Evolutionary conservation across 2,113 vertebrate genomes (phyloP), one percentile per base, ranked within the genome.

Genomic region (Pipa parva): DNA sequence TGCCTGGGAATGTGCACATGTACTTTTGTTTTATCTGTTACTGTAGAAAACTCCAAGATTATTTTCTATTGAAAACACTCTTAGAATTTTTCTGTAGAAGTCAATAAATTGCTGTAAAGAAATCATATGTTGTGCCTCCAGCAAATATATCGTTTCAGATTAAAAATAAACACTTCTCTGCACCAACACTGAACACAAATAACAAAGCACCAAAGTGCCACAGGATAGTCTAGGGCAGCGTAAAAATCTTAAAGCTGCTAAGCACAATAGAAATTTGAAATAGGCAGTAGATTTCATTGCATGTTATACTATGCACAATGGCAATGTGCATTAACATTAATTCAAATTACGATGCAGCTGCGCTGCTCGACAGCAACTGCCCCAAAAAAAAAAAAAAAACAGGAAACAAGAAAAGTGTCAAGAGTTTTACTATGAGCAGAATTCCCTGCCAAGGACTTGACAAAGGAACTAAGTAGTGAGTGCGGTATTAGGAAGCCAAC

Each of bases 351-450:
- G 9, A 9, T 29, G 20, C 59, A 52, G 48, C 29, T 52, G 61
- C 36, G 20, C 33, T 18, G 36, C 13, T 31, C 7, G 48, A 18
- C 24, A 11, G 29, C 10, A 48, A 25, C 21, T 46, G 21, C 61
- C 25, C n/a, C 20, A 39, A 18, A n/a, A 15, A 13, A n/a, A 15
- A 13, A 45, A 3, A 42, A 68, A 42, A 69, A 69, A 69, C 66
- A 69, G 66, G 58, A 61, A 54, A 33, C 24, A 24, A 61, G 26
- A 31, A 50, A 52, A 28, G 33, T 52, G 36, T 45, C 20, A 52
- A 22, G 13, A 29, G 24, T 45, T 28, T 27, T 50, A 49, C 9
- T 4, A 11, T 28, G 24, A 42, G 24, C 20, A 18, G 58, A 48
- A 24, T 60, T 69, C 66, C 33, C 33, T 61, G 20, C 39, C 12